These are phyloP conservation scores for Hiodon alosoides DNA, from an alignment of 2,113 vertebrate species.

Conservation along the genomic window DNA sequence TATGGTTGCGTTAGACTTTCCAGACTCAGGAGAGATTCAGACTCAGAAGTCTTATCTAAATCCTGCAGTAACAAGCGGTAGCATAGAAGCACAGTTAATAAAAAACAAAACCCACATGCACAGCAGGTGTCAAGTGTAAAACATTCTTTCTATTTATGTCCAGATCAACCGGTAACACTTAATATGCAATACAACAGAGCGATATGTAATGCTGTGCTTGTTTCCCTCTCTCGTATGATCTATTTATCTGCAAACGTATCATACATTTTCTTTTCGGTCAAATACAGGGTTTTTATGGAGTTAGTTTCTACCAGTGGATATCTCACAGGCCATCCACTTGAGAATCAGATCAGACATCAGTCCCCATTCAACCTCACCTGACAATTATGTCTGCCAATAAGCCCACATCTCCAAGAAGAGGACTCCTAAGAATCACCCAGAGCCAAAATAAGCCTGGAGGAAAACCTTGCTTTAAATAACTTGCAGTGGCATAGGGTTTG, in stretches of 20 bases:
- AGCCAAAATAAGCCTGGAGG: no score
- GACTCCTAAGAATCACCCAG: no score
- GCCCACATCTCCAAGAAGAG: no score
- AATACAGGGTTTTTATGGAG: no score
- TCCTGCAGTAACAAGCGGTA: not conserved
- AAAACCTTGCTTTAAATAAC: no score
- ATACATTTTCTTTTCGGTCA: not conserved
- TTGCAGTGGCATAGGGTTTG: no score
- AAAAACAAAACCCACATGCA: not conserved
- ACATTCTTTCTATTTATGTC: slow-evolving; percentile 5
- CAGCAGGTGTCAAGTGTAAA: not conserved
- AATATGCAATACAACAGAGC: not conserved
- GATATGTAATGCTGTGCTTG: not conserved
- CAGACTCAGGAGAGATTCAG: not conserved
- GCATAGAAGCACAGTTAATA: slow-evolving; percentile 4
- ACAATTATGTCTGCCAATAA: no score
- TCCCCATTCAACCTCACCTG: no score
- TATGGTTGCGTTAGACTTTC: not conserved
- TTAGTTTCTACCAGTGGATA: no score
- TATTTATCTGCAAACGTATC: not conserved
- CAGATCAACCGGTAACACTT: not conserved
- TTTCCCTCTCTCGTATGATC: not conserved
- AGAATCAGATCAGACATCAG: no score
- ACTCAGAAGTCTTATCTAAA: not conserved
- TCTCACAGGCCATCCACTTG: no score